phyloP scores from a whole-genome alignment of 2,888 invertebrate genomes.

The Fragum whitleyi region DNA sequence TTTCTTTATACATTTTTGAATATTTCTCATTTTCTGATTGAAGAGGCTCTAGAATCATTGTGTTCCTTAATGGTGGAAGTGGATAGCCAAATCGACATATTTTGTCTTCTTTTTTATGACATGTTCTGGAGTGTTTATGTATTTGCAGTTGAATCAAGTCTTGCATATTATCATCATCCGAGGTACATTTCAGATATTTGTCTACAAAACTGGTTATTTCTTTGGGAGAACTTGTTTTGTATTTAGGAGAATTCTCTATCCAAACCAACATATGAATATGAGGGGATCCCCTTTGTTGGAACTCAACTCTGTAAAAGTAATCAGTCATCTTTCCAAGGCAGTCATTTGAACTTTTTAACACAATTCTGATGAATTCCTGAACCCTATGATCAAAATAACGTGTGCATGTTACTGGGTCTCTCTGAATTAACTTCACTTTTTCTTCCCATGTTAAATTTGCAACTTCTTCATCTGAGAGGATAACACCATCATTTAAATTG shows the following conservation, averaged over 20 bases:
- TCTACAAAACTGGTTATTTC: slow-evolving; percentile 14
- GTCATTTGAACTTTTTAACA: slow-evolving; percentile 9
- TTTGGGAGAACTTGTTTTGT: background rate
- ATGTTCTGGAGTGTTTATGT: slow-evolving; percentile 57
- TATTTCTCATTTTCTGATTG: slow-evolving; percentile 19
- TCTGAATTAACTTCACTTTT: slow-evolving; percentile 42
- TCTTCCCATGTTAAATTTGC: slow-evolving; percentile 44
- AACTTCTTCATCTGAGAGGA: background rate
- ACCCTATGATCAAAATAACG: slow-evolving; percentile 33
- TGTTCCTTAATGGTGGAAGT: slow-evolving; percentile 9
- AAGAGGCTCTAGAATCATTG: slow-evolving; percentile 41
- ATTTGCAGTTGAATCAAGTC: slow-evolving; percentile 41
- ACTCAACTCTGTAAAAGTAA: slow-evolving; percentile 44
- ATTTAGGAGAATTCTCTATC: slow-evolving; percentile 15
- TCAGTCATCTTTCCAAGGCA: slow-evolving; percentile 5
- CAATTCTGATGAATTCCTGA: slow-evolving; percentile 15
- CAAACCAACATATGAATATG: slow-evolving; percentile 40
- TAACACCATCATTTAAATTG: background rate
- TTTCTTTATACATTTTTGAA: slow-evolving; percentile 10
- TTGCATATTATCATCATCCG: slow-evolving; percentile 16
- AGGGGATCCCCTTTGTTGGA: slow-evolving; percentile 58
- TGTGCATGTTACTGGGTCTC: slow-evolving; percentile 39
- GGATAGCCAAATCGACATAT: slow-evolving; percentile 49
- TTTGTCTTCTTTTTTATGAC: slow-evolving; percentile 26
- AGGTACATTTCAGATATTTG: slow-evolving; percentile 13